Base-by-base conservation (phyloP, 2,113 vertebrate genomes). In the Chaetorhynchus papuensis region DNA sequence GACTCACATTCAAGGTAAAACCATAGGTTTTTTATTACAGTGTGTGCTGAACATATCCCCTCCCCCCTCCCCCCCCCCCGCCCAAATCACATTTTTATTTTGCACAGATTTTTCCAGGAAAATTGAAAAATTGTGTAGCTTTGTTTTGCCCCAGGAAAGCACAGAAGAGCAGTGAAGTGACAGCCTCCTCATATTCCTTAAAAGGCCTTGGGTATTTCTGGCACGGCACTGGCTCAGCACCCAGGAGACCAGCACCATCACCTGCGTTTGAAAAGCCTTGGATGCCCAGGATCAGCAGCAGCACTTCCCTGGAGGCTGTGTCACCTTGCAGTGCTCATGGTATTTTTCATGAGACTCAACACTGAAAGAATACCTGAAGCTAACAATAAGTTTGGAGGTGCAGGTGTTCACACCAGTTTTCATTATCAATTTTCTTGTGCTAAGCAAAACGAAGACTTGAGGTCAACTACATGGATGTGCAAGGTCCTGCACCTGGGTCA, bases 121-220 rank as follows among this genome's bases (percentile, higher is more conserved):
- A 33, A 6, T 3, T 19, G 11, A 35, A 5, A 19, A 6, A 3
- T 45, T 60, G 5, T 53, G 8, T 35, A 41, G 19, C 23, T 88
- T 39, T 11, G 4, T 23, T 65, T 86, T 41, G 41, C n/a, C 15
- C 45, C 15, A 21, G 39, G 7, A 49, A 65, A 47, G 37, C 31
- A n/a, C 3, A n/a, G 11, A 19, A 21, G 24, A 35, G 3, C n/a
- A 22, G 44, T 2, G 44, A 16, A 15, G 37, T 23, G 16, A 17
- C 41, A 23, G 2, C n/a, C 20, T 47, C 44, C 15, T 33, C 10
- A 0, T 8, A 15, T 6, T 5, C 3, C 12, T 33, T 28, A 9
- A 4, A 12, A 12, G 19, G 11, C 24, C 56, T 52, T 59, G 12
- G 16, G 15, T 27, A 12, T 21, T 83, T 26, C 57, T 47, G 11